A percentile compares a stretch with the other conserved stretches of the same genome.
Conservation (phyloP, 2,113 vertebrate genomes). For the Bos javanicus region DNA sequence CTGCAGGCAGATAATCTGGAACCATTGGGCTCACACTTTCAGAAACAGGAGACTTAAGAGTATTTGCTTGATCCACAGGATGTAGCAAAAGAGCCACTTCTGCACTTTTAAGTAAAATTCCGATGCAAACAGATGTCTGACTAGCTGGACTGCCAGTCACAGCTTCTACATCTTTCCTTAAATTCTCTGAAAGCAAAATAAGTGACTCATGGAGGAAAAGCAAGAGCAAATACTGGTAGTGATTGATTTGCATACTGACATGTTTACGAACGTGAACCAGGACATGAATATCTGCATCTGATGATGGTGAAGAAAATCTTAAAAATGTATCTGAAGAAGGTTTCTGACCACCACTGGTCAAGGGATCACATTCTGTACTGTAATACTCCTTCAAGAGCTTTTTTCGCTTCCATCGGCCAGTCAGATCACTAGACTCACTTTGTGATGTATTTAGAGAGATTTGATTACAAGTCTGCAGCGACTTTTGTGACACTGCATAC, state of each 20-base stretch:
- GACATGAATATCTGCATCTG: constrained; percentile 89
- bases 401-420: constrained; percentile 89
- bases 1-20: constrained; percentile 86
- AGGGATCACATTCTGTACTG: constrained; percentile 80
- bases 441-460: constrained; percentile 79
- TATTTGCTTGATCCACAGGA: constrained; percentile 82
- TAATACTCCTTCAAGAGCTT: constrained; percentile 94
- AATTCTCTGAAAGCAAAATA: constrained; percentile 89
- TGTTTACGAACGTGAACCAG: constrained; percentile 92
- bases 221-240: constrained; percentile 94
- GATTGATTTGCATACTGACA: constrained; percentile 94
- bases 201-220: constrained; percentile 93
- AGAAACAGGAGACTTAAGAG: constrained; percentile 76
- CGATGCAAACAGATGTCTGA: constrained; percentile 86
- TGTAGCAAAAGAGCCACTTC: constrained; percentile 94
- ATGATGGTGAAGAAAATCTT: constrained; percentile 65
- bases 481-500: constrained; percentile 87
- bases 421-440: constrained; percentile 88
- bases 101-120: constrained; percentile 91
- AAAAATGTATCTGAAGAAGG: constrained; percentile 78
- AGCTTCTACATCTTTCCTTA: constrained; percentile 91
- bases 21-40: constrained; percentile 80
- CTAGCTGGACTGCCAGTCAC: constrained; percentile 84
- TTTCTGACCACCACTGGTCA: constrained; percentile 82
- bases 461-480: constrained; percentile 60